Percentiles rank a stretch among this genome's conserved stretches.
These are phyloP conservation scores for Coreoperca whiteheadi DNA, from an alignment of 2,113 vertebrate species.

Conservation along the genomic window DNA sequence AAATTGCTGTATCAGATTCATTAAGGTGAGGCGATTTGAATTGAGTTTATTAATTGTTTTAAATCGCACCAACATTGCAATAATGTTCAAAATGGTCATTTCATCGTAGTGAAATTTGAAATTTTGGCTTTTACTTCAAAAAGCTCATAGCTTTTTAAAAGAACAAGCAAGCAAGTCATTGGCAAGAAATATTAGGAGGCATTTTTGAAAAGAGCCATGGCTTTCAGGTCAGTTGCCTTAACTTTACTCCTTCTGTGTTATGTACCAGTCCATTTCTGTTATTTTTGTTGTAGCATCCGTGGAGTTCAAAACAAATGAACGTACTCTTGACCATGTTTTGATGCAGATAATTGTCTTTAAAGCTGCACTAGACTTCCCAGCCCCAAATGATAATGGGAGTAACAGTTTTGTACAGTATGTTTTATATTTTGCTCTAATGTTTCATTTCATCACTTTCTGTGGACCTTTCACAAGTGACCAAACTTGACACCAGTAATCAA, in stretches of 20 bases:
- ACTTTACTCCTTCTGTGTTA: conserved; percentile 8
- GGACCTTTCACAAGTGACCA: neutral
- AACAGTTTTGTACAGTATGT: neutral
- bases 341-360: neutral
- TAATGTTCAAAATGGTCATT: neutral
- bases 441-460: neutral
- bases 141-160: neutral
- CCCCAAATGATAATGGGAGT: neutral
- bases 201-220: neutral
- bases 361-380: neutral
- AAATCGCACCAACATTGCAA: too few species aligned
- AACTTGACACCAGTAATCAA: neutral
- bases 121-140: neutral
- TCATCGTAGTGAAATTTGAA: neutral
- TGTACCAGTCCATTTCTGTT: neutral
- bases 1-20: neutral
- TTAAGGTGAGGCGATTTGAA: neutral
- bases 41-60: too few species aligned
- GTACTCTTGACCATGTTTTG: neutral
- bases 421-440: neutral
- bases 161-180: neutral
- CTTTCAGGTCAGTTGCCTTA: conserved; percentile 62
- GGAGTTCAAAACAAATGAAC: neutral
- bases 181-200: neutral
- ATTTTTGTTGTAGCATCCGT: neutral